Conservation (phyloP, 2,797 vertebrate genomes). For the Uromys caudimaculatus region DNA sequence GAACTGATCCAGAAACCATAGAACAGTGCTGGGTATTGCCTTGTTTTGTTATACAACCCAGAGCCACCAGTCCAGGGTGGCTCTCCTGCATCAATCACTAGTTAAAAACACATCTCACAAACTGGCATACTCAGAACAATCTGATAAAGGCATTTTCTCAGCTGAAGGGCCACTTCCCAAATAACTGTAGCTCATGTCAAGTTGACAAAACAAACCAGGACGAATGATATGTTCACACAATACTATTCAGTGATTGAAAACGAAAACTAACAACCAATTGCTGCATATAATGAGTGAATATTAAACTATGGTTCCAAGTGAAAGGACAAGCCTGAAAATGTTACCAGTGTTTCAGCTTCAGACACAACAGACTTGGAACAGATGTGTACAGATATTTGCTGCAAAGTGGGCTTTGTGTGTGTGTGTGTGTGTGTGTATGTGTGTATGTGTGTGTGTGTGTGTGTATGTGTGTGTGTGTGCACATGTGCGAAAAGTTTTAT, state of each 20-base stretch:
- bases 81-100: background rate
- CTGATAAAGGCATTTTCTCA: background rate
- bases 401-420: too few species aligned
- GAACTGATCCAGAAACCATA: background rate
- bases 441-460: too few species aligned
- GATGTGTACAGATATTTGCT: background rate
- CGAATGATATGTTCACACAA: background rate
- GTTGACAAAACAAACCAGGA: background rate
- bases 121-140: background rate
- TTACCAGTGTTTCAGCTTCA: background rate
- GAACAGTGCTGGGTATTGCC: background rate
- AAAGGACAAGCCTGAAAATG: background rate
- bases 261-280: background rate
- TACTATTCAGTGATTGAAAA: background rate
- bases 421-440: too few species aligned
- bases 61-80: background rate
- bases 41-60: background rate
- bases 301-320: background rate
- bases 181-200: background rate
- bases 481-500: background rate
- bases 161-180: background rate
- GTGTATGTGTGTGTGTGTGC: too few species aligned
- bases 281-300: background rate
- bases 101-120: background rate
- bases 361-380: background rate